A percentile compares a stretch with the other conserved stretches of the same genome.
Evolutionary conservation across 2,888 invertebrate genomes (phyloP).

Genomic region (Torymus tubicola): DNA sequence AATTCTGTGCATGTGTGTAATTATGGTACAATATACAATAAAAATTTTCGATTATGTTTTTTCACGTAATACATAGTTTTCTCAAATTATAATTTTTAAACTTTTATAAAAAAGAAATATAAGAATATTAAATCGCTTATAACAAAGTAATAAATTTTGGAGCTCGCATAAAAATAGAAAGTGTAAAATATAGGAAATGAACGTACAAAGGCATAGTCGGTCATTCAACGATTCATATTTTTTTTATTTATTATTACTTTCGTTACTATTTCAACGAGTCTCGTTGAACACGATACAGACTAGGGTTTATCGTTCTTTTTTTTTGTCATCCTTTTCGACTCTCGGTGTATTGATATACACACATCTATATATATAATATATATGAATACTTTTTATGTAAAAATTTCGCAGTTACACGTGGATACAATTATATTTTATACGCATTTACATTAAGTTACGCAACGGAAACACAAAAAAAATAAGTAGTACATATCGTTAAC

Average conservation of each 20-base stretch:
- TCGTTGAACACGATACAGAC: slow-evolving; percentile 60
- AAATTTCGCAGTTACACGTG: slow-evolving; percentile 56
- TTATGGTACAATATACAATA: too few species aligned
- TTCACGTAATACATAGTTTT: too few species aligned
- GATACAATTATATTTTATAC: slow-evolving; percentile 50
- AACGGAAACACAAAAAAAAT: slow-evolving; percentile 49
- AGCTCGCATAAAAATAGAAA: neutral
- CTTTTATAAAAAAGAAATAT: too few species aligned
- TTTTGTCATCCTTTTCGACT: slow-evolving; percentile 44
- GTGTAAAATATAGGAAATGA: slow-evolving; percentile 15
- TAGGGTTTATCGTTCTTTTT: slow-evolving; percentile 59
- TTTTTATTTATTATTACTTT: slow-evolving; percentile 59
- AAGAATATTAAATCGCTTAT: too few species aligned
- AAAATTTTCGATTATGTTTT: too few species aligned
- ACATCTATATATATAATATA: slow-evolving; percentile 40
- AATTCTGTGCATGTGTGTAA: too few species aligned
- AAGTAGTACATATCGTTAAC: too few species aligned
- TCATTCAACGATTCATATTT: slow-evolving; percentile 57
- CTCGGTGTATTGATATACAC: slow-evolving; percentile 54
- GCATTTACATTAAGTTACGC: slow-evolving; percentile 50
- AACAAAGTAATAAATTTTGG: too few species aligned
- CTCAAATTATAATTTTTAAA: too few species aligned
- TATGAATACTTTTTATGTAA: slow-evolving; percentile 58
- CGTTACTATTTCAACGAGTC: slow-evolving; percentile 59
- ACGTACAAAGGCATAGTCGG: slow-evolving; percentile 27